These are phyloP conservation scores for Ophraella communa DNA, from an alignment of 2,888 invertebrate species.

Conservation along the genomic window DNA sequence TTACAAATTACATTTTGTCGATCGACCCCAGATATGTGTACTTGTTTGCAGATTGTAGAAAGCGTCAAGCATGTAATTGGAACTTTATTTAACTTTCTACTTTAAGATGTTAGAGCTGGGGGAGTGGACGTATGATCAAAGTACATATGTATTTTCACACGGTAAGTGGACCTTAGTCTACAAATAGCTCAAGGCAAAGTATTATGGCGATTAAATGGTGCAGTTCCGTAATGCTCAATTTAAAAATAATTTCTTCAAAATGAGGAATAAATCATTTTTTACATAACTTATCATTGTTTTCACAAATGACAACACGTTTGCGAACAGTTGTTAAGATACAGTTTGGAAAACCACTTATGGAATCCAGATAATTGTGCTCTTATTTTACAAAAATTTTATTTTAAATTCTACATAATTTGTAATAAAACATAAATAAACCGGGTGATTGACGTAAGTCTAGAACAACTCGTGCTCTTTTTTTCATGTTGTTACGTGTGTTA, in stretches of 20 bases:
- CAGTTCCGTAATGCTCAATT: not conserved
- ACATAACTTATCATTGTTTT: no score
- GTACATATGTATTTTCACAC: conserved; percentile 56
- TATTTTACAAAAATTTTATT: no score
- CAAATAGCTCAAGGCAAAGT: conserved; percentile 19
- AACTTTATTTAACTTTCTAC: conserved; percentile 56
- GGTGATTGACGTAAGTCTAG: no score
- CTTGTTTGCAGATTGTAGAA: conserved; percentile 48
- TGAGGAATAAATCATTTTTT: no score
- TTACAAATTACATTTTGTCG: conserved; percentile 3
- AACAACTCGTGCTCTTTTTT: no score
- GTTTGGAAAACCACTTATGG: no score
- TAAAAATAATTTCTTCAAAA: not conserved
- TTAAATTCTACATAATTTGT: no score
- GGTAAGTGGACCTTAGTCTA: conserved; percentile 31
- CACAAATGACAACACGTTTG: no score
- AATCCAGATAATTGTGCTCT: no score
- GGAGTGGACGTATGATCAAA: conserved; percentile 42
- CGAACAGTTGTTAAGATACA: no score
- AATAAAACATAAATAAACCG: no score
- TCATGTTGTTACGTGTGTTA: no score
- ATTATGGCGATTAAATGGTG: conserved; percentile 13
- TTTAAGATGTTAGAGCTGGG: conserved; percentile 20
- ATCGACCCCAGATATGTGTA: conserved; percentile 30
- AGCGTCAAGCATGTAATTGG: conserved; percentile 56